Base-by-base conservation (phyloP, 2,113 vertebrate species). In the Scytalopus superciliaris region DNA sequence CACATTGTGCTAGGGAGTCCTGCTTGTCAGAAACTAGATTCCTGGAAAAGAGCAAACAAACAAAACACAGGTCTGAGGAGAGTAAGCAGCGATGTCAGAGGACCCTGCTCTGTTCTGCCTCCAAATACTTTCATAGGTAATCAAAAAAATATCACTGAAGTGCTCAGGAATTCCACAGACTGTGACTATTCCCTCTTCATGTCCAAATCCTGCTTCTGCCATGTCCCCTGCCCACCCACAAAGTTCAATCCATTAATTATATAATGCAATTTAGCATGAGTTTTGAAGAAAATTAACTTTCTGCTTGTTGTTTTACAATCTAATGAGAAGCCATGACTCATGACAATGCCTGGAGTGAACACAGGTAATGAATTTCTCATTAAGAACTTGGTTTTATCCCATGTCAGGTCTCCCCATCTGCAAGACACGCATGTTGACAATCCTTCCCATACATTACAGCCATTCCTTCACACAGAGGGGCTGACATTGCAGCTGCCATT, bases 21-120 rank as follows among this genome's bases (percentile, higher is more conserved):
- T 98, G 98, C 85, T 98, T 99, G 97, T 99, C 99, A 81, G 99
- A 99, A 62, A 99, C 98, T 90, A 99, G 98, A 84, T 99, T 99
- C 99, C 99, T 99, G 89, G 2, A 84, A 91, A 88, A 67, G 62
- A 45, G 14, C 21, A 89, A 50, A 47, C n/a, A 62, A 64, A 19
- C 13, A 76, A 30, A 42, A 33, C 3, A 2, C 3, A 33, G 47
- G 60, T 68, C 52, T 84, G 42, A 95, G 72, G 49, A 76, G 28
- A 22, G 50, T 5, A 56, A 28, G 23, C 30, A 60, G 49, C 3
- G 37, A 7, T 1, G 19, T 4, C 30, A 44, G 53, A 9, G 15
- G 21, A 85, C 35, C 15, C 59, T 42, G 40, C 33, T 77, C 39
- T 59, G 24, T 24, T 88, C 72, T 74, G 53, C 42, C 55, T 60